Percentiles rank a stretch among this genome's conserved stretches.
These are phyloP conservation scores for Nephrotoma appendiculata DNA, from an alignment of 2,888 invertebrate species.

Conservation along the genomic window DNA sequence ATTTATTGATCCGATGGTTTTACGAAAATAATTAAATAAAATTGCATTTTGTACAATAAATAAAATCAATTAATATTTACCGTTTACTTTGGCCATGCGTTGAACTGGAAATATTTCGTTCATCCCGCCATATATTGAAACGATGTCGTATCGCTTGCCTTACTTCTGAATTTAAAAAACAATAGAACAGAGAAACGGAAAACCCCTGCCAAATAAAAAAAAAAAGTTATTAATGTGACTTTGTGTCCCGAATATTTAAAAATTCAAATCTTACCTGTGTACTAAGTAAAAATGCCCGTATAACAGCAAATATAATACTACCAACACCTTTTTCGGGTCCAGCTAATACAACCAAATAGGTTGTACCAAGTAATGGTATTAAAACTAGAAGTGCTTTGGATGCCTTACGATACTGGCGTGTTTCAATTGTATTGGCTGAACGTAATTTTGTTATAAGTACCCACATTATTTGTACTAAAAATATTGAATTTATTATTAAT, in stretches of 20 bases:
- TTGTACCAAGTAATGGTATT: slow-evolving; percentile 82
- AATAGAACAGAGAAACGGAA: slow-evolving; percentile 79
- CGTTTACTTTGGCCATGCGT: not conserved
- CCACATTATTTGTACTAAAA: slow-evolving; percentile 78
- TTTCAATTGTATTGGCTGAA: slow-evolving; percentile 78
- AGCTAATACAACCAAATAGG: slow-evolving; percentile 71
- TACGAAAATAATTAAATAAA: not conserved
- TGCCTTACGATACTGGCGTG: slow-evolving; percentile 79
- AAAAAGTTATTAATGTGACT: not conserved
- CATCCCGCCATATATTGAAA: slow-evolving; percentile 56
- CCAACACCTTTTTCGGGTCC: slow-evolving; percentile 64
- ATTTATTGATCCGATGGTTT: not conserved
- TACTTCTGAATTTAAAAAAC: slow-evolving; percentile 86
- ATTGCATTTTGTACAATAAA: not conserved
- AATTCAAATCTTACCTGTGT: slow-evolving; percentile 56
- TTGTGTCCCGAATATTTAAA: not conserved
- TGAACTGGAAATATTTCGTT: slow-evolving; percentile 21
- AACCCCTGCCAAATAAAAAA: slow-evolving; percentile 51
- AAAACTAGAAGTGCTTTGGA: slow-evolving; percentile 82
- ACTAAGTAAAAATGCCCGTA: slow-evolving; percentile 69
- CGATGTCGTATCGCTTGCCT: slow-evolving; percentile 72
- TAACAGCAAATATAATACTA: slow-evolving; percentile 59
- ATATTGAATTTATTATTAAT: slow-evolving; percentile 63
- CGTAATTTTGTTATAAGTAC: slow-evolving; percentile 85
- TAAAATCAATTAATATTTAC: not conserved